These are phyloP conservation scores for Lacanobia wlatinum DNA, from an alignment of 2,888 invertebrate species.

Conservation along the genomic window DNA sequence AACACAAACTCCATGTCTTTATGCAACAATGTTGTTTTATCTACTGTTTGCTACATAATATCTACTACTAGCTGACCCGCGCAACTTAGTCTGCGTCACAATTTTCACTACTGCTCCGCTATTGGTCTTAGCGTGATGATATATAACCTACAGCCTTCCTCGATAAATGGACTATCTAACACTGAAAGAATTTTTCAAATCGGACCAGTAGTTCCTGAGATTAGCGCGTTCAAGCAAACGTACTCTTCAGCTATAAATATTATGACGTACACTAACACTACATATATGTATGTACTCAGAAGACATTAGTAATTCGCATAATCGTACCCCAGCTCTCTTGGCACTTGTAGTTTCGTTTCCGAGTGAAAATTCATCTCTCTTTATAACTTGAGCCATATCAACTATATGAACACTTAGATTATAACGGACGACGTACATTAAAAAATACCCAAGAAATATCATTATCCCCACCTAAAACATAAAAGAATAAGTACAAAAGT, in stretches of 20 bases:
- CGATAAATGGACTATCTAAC: no score
- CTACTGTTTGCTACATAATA: constrained; percentile 1
- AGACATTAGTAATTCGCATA: constrained; percentile 15
- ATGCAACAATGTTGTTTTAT: not conserved
- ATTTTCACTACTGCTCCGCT: no score
- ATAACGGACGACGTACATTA: constrained; percentile 82
- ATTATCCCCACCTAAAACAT: constrained; percentile 86
- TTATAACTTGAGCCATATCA: constrained; percentile 80
- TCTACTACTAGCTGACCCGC: no score
- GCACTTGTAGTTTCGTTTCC: not conserved
- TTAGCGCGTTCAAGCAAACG: no score
- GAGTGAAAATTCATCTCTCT: constrained; percentile 55
- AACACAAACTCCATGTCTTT: not conserved
- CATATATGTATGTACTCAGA: not conserved
- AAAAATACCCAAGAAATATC: constrained; percentile 91
- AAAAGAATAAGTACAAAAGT: constrained; percentile 9
- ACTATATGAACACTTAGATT: constrained; percentile 87
- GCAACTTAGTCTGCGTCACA: no score
- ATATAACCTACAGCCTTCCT: no score
- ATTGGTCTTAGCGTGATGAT: no score
- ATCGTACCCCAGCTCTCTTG: constrained; percentile 63
- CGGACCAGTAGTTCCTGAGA: no score
- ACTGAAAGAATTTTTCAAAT: no score
- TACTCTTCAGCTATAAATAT: no score
- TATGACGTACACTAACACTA: not conserved